Evolutionary conservation across 2,113 vertebrate genomes (phyloP), one percentile per base, ranked within the genome.

Genomic region (Oplegnathus fasciatus): DNA sequence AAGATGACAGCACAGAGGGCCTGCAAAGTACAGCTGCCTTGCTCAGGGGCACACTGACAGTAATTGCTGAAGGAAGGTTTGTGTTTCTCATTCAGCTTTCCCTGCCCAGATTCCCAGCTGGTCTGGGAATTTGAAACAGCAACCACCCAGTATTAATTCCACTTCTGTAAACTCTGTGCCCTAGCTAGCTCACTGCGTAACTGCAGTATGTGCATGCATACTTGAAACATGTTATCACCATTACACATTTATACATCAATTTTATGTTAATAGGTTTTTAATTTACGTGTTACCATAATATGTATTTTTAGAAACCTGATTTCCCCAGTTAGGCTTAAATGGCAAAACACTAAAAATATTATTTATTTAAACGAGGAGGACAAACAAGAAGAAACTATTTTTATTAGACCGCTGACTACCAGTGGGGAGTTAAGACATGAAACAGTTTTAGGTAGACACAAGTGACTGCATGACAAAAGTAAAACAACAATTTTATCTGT

Each of bases 41-140:
- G 85, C 88, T 85, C 61, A 88, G 79, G 83, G 83, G 86, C 82
- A 88, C 65, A 57, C 20, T 61, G 88, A 68, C 75, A 17, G 57
- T 88, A 86, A 86, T 65, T 65, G 74, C 32, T 28, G 34, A 78
- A 55, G 76, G 3, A 75, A 13, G 50, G 65, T 77, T 82, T 84
- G 66, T 50, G 66, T 84, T 90, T 85, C 28, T 46, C 28, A 5
- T 76, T 66, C 40, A 66, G 34, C 30, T 84, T 83, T 66, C 70
- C 60, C 46, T 71, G 58, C 58, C 70, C 71, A 67, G 72, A 92
- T 90, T 84, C 86, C 80, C 84, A 87, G 86, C 84, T 88, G 85
- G 80, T 78, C 57, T 76, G 30, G 66, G 68, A 77, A 86, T 89
- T 83, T 79, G 76, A 88, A 90, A 85, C 80, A 74, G 66, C 66